phyloP scores from a whole-genome alignment of 2,113 vertebrate genomes.

The Natator depressus region DNA sequence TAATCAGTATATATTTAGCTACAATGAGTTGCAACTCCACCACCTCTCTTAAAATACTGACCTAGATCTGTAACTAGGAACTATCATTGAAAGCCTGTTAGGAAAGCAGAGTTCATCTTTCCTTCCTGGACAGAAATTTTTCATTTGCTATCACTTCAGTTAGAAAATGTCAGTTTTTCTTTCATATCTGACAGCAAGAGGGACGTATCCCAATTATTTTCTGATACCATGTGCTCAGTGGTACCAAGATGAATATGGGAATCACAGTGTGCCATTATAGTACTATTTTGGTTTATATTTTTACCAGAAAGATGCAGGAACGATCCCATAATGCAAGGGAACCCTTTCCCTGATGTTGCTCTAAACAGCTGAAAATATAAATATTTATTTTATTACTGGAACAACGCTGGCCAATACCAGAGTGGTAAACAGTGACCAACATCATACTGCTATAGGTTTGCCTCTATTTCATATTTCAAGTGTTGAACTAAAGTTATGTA shows the following conservation, averaged over 20 bases:
- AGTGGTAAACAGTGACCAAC: rapidly evolving
- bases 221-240: neutral
- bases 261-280: neutral
- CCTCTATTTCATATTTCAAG: neutral
- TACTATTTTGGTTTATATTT: neutral
- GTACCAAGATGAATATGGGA: neutral
- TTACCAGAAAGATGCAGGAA: neutral
- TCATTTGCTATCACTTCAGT: neutral
- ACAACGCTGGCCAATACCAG: neutral
- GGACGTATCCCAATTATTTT: neutral
- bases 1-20: neutral
- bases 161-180: neutral
- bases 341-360: neutral
- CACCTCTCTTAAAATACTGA: neutral
- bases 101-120: neutral
- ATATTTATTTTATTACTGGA: neutral
- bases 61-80: neutral
- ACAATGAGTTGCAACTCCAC: neutral
- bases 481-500: neutral
- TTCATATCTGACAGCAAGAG: neutral
- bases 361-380: neutral
- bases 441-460: neutral
- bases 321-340: neutral
- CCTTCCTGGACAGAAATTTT: neutral
- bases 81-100: neutral